phyloP scores from a whole-genome alignment of 2,113 vertebrate genomes.

The Megaceryle torquata region DNA sequence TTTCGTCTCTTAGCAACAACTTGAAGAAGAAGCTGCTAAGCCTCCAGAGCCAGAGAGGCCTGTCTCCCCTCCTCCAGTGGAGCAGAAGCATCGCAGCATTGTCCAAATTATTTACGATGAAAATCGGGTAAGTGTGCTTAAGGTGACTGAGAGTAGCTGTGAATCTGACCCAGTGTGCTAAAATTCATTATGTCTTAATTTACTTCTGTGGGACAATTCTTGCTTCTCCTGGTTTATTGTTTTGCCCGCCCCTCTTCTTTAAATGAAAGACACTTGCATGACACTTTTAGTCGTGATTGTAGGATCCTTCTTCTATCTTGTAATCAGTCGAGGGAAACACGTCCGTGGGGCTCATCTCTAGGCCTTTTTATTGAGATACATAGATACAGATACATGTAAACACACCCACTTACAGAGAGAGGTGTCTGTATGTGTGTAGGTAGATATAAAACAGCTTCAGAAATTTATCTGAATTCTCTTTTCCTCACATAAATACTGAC shows the following conservation, averaged over 20 bases:
- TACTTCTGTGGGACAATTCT: not conserved
- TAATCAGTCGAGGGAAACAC: not conserved
- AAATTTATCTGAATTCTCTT: not conserved
- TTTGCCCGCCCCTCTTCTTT: not conserved
- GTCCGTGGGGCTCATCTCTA: not conserved
- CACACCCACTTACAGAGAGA: too few relatives aligned
- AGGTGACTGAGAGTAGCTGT: not conserved
- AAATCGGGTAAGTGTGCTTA: slow-evolving; percentile 83
- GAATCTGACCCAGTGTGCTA: not conserved
- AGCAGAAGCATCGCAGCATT: slow-evolving; percentile 98
- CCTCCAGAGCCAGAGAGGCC: slow-evolving; percentile 96
- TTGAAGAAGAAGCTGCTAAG: slow-evolving; percentile 98
- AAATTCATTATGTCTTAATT: not conserved
- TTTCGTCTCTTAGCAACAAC: slow-evolving; percentile 93
- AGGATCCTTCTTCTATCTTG: not conserved
- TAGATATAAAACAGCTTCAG: not conserved
- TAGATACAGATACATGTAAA: not conserved
- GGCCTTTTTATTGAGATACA: not conserved
- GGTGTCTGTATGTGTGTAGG: not conserved
- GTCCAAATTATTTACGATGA: slow-evolving; percentile 99
- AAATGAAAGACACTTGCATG: not conserved
- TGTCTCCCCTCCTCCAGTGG: slow-evolving; percentile 95
- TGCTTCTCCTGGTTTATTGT: not conserved
- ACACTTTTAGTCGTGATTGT: not conserved
- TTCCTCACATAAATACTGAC: not conserved